A percentile compares a stretch with the other conserved stretches of the same genome.
These are phyloP conservation scores for Dromas ardeola DNA, from an alignment of 2,113 vertebrate species.

Conservation along the genomic window DNA sequence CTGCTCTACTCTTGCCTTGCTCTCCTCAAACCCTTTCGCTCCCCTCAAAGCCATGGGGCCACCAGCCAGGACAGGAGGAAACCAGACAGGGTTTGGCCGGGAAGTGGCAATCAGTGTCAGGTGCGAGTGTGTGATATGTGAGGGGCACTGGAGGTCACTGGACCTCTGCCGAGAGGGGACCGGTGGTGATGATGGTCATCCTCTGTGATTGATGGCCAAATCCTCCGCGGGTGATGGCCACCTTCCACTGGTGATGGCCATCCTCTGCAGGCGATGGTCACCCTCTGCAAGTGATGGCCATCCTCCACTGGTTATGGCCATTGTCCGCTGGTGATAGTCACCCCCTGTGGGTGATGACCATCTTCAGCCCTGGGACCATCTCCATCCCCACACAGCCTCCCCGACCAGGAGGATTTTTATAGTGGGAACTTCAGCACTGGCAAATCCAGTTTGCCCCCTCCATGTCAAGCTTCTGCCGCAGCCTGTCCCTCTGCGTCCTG, in stretches of 20 bases:
- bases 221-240: neutral
- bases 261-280: neutral
- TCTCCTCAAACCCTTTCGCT: neutral
- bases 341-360: neutral
- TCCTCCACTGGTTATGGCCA: neutral
- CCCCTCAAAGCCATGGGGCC: neutral
- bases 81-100: neutral
- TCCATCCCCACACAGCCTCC: neutral
- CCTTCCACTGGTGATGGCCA: neutral
- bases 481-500: neutral
- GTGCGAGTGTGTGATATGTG: neutral
- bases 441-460: neutral
- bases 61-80: neutral
- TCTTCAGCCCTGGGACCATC: neutral
- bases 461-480: neutral
- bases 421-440: accelerated
- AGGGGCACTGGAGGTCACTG: neutral
- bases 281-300: too few relatives aligned
- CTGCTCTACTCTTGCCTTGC: neutral
- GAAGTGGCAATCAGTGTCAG: neutral
- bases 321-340: neutral
- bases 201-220: neutral
- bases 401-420: neutral
- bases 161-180: neutral
- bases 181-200: neutral